These are phyloP conservation scores for Plagodis dolabraria DNA, from an alignment of 2,888 invertebrate genomes.

Conservation along the genomic window DNA sequence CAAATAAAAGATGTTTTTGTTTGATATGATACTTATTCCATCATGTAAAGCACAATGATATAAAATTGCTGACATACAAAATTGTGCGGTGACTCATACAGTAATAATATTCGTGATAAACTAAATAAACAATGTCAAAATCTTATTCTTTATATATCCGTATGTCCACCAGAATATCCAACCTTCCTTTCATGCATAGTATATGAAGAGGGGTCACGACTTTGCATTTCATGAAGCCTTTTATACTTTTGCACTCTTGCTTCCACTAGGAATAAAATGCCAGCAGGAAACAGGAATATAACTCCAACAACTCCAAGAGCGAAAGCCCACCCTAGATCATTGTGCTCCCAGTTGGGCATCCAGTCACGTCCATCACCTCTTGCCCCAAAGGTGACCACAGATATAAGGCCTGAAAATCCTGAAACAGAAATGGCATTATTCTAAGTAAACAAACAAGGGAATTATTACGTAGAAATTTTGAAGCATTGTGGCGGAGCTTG, in stretches of 20 bases:
- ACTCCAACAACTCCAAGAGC: constrained; percentile 94
- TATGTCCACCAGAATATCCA: constrained; percentile 84
- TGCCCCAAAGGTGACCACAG: constrained; percentile 94
- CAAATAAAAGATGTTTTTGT: no score
- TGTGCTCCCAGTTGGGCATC: constrained; percentile 98
- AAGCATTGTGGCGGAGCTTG: not conserved
- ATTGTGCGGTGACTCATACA: no score
- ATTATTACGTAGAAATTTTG: not conserved
- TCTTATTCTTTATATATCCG: constrained; percentile 86
- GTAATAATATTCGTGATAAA: no score
- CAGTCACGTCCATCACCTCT: constrained; percentile 96
- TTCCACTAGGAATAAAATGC: constrained; percentile 92
- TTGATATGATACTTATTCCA: no score
- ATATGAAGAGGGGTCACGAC: constrained; percentile 87
- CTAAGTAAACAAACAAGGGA: no score
- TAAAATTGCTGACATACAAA: no score
- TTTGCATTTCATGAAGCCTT: constrained; percentile 88
- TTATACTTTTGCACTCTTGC: constrained; percentile 91
- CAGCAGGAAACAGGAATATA: constrained; percentile 89
- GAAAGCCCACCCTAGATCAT: constrained; percentile 97
- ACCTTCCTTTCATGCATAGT: constrained; percentile 88
- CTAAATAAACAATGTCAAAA: not conserved
- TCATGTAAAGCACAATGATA: no score
- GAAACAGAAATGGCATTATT: constrained; percentile 28
- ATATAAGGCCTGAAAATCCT: constrained; percentile 92